These are phyloP conservation scores for Chloroclysta siterata DNA, from an alignment of 2,888 invertebrate species.

Conservation along the genomic window DNA sequence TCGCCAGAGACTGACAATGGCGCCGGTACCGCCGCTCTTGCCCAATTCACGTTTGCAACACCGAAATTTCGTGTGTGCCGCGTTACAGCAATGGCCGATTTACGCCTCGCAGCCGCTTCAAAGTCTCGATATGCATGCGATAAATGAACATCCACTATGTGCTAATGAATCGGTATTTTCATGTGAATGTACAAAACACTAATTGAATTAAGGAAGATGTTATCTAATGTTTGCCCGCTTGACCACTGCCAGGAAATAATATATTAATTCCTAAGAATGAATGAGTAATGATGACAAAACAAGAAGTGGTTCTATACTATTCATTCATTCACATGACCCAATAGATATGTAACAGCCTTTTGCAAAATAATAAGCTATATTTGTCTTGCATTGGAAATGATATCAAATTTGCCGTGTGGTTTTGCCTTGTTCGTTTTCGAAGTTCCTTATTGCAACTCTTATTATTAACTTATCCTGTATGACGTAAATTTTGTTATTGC, in stretches of 20 bases:
- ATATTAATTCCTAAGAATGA: constrained; percentile 9
- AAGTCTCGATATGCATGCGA: constrained; percentile 30
- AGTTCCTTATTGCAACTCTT: constrained; percentile 26
- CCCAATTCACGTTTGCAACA: constrained; percentile 80
- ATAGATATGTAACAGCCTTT: constrained; percentile 12
- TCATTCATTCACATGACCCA: constrained; percentile 33
- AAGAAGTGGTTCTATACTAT: constrained; percentile 19
- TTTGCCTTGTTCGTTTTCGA: constrained; percentile 34
- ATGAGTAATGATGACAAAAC: constrained; percentile 28
- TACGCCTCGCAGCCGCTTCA: constrained; percentile 48
- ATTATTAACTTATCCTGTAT: constrained; percentile 14
- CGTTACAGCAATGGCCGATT: constrained; percentile 71
- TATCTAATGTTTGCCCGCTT: not conserved
- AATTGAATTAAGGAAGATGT: not conserved
- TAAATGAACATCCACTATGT: constrained; percentile 16
- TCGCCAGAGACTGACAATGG: constrained; percentile 81
- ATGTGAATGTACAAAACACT: not conserved
- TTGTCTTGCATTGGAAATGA: constrained; percentile 22
- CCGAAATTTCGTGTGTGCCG: constrained; percentile 80
- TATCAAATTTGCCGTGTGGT: constrained; percentile 30
- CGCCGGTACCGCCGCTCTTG: constrained; percentile 69
- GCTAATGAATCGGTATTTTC: constrained; percentile 16
- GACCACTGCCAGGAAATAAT: constrained; percentile 14
- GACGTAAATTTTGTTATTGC: constrained; percentile 24
- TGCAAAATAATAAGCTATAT: constrained; percentile 23